A percentile compares a stretch with the other conserved stretches of the same genome.
Evolutionary conservation across 1,140 invertebrate genomes (phyloP).

Genomic region (Idris sp.): DNA sequence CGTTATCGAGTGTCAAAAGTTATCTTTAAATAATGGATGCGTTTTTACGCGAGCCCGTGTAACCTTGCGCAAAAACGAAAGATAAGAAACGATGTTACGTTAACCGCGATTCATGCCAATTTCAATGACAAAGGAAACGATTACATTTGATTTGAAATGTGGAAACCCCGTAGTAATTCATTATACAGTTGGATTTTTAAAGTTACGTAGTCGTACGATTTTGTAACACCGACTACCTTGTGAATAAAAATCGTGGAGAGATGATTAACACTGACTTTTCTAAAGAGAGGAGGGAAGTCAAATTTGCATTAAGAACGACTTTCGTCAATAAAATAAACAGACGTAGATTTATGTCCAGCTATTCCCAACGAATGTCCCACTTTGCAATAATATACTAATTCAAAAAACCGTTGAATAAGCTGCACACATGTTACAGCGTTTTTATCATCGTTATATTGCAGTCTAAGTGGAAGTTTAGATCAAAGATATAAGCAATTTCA

Average conservation of each 20-base stretch:
- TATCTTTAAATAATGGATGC: slow-evolving; percentile 17
- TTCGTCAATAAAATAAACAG: slow-evolving; percentile 37
- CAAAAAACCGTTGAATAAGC: slow-evolving; percentile 35
- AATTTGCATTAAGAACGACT: slow-evolving; percentile 11
- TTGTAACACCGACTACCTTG: slow-evolving; percentile 12
- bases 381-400: slow-evolving; percentile 36
- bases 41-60: slow-evolving; percentile 7
- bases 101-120: slow-evolving; percentile 30
- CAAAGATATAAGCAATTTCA: no score
- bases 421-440: slow-evolving; percentile 44
- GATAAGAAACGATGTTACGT: slow-evolving; percentile 40
- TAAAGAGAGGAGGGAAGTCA: slow-evolving; percentile 1
- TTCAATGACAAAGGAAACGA: slow-evolving; percentile 54
- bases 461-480: slow-evolving; percentile 16
- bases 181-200: not conserved
- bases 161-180: slow-evolving; percentile 40
- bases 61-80: slow-evolving; percentile 37
- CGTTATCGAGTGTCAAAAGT: slow-evolving; percentile 30
- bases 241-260: slow-evolving; percentile 8
- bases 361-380: slow-evolving; percentile 29
- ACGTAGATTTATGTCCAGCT: slow-evolving; percentile 19
- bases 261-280: slow-evolving; percentile 27
- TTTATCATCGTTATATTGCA: slow-evolving; percentile 14
- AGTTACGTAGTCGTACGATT: slow-evolving; percentile 7
- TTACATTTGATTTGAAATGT: slow-evolving; percentile 35